Conservation (phyloP, 2,113 vertebrate genomes). For the Hydrochoerus hydrochaeris region DNA sequence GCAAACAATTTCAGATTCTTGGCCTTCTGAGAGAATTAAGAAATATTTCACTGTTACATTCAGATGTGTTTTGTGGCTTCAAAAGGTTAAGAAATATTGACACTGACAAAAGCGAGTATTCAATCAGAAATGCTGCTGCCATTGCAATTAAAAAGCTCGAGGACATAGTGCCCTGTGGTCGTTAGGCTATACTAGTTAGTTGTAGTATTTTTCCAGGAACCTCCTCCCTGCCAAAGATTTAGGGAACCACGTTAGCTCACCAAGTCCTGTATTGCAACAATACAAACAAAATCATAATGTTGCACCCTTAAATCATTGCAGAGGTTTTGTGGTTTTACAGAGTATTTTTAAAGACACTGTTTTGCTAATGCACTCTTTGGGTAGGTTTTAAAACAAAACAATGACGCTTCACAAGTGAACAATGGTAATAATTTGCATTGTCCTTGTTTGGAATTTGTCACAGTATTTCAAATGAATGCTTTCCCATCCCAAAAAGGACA, state of each 20-base stretch:
- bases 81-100: constrained; percentile 79
- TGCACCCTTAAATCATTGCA: neutral
- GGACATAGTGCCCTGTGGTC: neutral
- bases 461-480: neutral
- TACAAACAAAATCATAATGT: constrained; percentile 39
- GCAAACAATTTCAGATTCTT: constrained; percentile 64
- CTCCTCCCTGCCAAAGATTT: neutral
- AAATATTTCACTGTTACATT: constrained; percentile 78
- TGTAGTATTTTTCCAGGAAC: neutral
- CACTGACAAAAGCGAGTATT: constrained; percentile 66
- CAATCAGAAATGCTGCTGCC: constrained; percentile 27
- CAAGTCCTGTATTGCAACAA: neutral
- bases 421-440: constrained; percentile 22
- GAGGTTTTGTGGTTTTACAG: constrained; percentile 51
- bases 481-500: constrained; percentile 9
- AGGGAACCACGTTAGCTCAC: neutral
- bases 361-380: constrained; percentile 37
- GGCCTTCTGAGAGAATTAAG: constrained; percentile 45
- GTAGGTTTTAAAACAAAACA: constrained; percentile 41
- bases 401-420: constrained; percentile 6
- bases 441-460: constrained; percentile 23
- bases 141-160: constrained; percentile 17
- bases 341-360: constrained; percentile 18
- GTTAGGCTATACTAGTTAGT: neutral
- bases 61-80: constrained; percentile 68